Conservation (phyloP, 2,113 vertebrate species). For the Anoura caudifer region DNA sequence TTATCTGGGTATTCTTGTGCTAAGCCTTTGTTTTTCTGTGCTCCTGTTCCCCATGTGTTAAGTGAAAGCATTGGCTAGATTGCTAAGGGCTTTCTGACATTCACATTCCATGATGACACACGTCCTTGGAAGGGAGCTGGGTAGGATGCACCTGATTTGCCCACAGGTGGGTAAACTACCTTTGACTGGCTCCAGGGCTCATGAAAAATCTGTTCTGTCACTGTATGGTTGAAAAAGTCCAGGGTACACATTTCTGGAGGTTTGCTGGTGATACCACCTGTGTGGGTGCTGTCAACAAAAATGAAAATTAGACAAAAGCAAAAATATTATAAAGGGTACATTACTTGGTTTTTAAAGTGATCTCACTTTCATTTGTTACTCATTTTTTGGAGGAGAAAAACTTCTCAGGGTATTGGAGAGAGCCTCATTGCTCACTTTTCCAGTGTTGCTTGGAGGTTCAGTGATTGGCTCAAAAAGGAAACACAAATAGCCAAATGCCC, state of each 20-base stretch:
- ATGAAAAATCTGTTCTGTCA: background rate
- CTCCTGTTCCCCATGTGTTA: background rate
- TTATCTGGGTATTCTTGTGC: background rate
- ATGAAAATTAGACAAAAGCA: slow-evolving; percentile 29
- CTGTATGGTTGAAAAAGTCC: background rate
- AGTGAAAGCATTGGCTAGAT: background rate
- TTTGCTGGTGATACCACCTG: background rate
- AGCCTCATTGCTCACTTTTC: background rate
- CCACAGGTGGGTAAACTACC: background rate
- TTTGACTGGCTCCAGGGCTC: background rate
- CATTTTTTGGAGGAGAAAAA: slow-evolving; percentile 9
- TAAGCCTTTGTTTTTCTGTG: background rate
- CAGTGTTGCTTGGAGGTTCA: background rate
- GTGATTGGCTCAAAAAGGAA: background rate
- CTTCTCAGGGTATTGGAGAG: background rate
- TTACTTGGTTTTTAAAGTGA: background rate
- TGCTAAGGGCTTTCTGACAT: background rate
- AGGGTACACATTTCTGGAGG: background rate
- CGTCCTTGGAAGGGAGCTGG: background rate
- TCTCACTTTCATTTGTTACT: background rate
- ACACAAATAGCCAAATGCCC: background rate
- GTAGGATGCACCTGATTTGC: background rate
- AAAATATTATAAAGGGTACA: background rate
- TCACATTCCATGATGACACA: background rate
- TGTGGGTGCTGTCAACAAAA: background rate